Conservation (phyloP, 1,140 invertebrate genomes). For the Pogonomyrmex californicus region DNA sequence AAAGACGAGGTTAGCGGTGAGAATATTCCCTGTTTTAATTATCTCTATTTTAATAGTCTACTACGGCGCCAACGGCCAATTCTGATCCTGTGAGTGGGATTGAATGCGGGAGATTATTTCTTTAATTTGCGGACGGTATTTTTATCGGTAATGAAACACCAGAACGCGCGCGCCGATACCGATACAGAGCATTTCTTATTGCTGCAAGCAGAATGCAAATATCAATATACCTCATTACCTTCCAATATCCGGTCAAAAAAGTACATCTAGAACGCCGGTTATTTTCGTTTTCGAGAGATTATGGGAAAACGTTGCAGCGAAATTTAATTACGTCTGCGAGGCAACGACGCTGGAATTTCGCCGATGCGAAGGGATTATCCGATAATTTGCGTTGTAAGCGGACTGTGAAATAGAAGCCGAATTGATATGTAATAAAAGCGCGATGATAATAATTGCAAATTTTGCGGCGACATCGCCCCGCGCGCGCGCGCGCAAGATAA, state of each 20-base stretch:
- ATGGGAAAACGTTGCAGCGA: conserved; percentile 15
- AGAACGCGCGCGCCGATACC: conserved; percentile 19
- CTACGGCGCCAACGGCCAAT: not conserved
- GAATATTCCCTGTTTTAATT: conserved; percentile 53
- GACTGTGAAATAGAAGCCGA: conserved; percentile 43
- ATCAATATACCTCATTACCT: conserved; percentile 68
- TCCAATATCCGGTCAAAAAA: conserved; percentile 62
- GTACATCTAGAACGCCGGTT: conserved; percentile 38
- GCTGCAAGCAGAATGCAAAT: conserved; percentile 63
- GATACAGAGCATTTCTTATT: conserved; percentile 52
- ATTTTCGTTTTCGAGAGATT: conserved; percentile 58
- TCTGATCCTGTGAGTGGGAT: not conserved
- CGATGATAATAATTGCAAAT: conserved; percentile 36
- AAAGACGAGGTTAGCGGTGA: not conserved
- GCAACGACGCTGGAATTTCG: conserved; percentile 8
- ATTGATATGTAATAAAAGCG: conserved; percentile 42
- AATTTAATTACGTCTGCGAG: conserved; percentile 57
- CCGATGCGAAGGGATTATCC: conserved; percentile 29
- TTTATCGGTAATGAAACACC: conserved; percentile 25
- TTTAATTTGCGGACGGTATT: conserved; percentile 8
- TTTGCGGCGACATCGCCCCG: not conserved
- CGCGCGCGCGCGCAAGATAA: not conserved
- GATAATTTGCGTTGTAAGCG: conserved; percentile 51
- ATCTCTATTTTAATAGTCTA: conserved; percentile 59
- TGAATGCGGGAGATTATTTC: not conserved